Evolutionary conservation across 2,797 vertebrate genomes (phyloP), one percentile per base, ranked within the genome.

Genomic region (Cygnus olor): DNA sequence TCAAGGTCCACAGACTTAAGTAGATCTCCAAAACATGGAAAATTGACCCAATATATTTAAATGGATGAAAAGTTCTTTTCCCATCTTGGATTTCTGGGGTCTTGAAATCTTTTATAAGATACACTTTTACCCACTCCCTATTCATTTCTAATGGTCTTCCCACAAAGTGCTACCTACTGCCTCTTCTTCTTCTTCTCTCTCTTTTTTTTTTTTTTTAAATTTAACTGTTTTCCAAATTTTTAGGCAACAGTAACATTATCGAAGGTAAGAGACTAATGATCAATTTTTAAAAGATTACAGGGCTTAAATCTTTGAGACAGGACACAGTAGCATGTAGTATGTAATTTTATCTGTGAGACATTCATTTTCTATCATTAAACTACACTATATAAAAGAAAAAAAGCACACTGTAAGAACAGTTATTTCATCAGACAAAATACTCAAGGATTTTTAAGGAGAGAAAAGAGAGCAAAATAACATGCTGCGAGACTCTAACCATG

Each of bases 301-400:
- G 88, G 90, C 76, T 96, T 96, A 93, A 93, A 60, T 89, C 95
- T 95, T 93, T 79, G 73, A 96, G 89, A 97, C 78, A 91, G 96
- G 82, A 95, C 86, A 97, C 45, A 97, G 20, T 27, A 81, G 42
- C 54, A 81, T 57, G 81, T 74, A 85, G 77, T 40, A 86, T 80
- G 51, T 96, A 93, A 98, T 97, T 98, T 98, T 96, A 97, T 93
- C 96, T 70, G 32, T 74, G 61, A 96, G 95, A 93, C 77, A 92
- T 77, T 84, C 76, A 98, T 97, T 97, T 97, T 95, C 95, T 95
- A 76, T 88, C 93, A 96, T 96, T 97, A 97, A 97, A 97, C 94
- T 89, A 94, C 92, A 95, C 63, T 40, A 92, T 79, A 97, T 92
- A 97, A 96, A 97, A 97, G 80, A 85, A 97, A 97, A 93, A 93